Percentiles rank a stretch among this genome's conserved stretches.
Conservation (phyloP, 2,113 vertebrate genomes). For the Hippocampus abdominalis region DNA sequence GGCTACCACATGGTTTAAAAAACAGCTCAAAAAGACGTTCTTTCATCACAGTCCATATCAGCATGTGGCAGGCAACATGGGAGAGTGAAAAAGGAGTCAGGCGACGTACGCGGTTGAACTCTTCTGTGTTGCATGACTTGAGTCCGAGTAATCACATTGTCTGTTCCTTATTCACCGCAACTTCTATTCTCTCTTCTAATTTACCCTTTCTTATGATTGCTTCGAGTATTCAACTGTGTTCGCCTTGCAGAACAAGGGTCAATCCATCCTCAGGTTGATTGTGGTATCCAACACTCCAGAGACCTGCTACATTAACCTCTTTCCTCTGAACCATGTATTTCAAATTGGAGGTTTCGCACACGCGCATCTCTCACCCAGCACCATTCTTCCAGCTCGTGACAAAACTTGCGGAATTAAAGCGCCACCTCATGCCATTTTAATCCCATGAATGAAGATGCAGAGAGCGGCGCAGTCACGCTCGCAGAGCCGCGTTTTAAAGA, state of each 20-base stretch:
- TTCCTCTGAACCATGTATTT: conserved; percentile 21
- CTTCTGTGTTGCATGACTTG: not conserved
- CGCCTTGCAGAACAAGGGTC: conserved; percentile 15
- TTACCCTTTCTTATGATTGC: not conserved
- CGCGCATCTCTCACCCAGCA: conserved; percentile 7
- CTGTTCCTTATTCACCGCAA: not conserved
- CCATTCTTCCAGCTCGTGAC: conserved; percentile 39
- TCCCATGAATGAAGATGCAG: conserved; percentile 58
- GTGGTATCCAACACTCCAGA: not conserved
- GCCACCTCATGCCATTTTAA: conserved; percentile 55
- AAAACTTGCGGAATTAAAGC: conserved; percentile 42
- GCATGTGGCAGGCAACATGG: not conserved
- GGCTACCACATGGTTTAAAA: not conserved
- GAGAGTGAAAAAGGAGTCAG: not conserved
- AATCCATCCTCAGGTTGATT: conserved; percentile 15
- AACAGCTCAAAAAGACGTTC: not conserved
- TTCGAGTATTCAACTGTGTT: conserved; percentile 7
- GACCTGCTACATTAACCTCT: not conserved
- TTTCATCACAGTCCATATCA: not conserved
- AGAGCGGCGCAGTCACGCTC: conserved; percentile 50
- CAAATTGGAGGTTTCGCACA: not conserved
- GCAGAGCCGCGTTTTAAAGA: conserved; percentile 51
- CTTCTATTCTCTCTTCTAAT: not conserved
- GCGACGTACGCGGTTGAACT: not conserved
- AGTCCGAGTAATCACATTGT: not conserved